Percentiles rank a stretch among this genome's conserved stretches.
Conservation (phyloP, 1,140 invertebrate genomes). For the Tetragnatha versicolor region DNA sequence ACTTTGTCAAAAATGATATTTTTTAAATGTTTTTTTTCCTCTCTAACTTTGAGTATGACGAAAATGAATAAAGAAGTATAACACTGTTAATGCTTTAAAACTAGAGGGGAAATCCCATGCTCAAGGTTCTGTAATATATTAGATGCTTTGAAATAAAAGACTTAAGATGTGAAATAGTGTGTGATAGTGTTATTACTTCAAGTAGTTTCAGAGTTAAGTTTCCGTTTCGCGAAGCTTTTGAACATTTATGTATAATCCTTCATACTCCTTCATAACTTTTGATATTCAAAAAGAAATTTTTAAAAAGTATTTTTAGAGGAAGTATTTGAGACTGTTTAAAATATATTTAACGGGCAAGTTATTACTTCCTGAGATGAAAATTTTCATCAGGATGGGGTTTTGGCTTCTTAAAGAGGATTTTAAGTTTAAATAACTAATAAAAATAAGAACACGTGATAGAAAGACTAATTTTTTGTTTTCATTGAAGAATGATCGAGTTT, state of each 20-base stretch:
- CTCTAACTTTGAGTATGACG: no score
- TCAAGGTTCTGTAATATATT: no score
- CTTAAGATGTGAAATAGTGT: no score
- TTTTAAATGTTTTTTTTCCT: no score
- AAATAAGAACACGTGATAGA: neutral
- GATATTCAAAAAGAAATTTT: neutral
- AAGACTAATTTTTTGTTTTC: neutral
- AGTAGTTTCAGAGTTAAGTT: no score
- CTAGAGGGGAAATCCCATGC: no score
- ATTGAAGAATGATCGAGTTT: neutral
- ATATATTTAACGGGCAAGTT: neutral
- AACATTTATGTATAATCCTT: neutral
- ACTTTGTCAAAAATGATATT: no score
- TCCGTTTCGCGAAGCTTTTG: constrained; percentile 2
- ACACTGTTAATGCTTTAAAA: no score
- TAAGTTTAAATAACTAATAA: neutral
- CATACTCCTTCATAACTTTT: neutral
- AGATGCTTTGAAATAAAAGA: no score
- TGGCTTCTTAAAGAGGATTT: neutral
- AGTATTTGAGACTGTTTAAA: neutral
- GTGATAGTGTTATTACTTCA: no score
- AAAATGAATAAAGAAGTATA: no score
- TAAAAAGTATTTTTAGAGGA: neutral
- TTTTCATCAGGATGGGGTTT: neutral
- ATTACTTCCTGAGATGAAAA: neutral